Evolutionary conservation across 2,113 vertebrate species (phyloP), one percentile per base, ranked within the genome.

Genomic region (Oryzias woworae): DNA sequence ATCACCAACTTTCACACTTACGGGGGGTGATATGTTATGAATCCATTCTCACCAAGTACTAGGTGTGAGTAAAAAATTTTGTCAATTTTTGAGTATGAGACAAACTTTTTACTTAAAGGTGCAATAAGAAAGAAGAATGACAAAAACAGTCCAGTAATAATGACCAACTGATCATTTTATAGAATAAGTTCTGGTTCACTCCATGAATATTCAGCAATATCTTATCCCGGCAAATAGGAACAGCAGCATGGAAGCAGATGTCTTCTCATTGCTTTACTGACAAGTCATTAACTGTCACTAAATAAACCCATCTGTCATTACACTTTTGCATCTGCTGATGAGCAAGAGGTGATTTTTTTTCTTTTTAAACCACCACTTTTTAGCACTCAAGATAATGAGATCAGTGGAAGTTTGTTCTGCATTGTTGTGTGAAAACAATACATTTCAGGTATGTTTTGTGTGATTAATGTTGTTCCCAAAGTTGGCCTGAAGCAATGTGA

Each of bases 401-500:
- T 13, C 28, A 49, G 23, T 24, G 2, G 36, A 26, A 13, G 43
- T 7, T 17, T 48, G 24, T 20, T 44, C 5, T 44, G 14, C 13
- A 16, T 61, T 36, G 45, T 47, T 3, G 7, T 58, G 50, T 14
- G 17, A 58, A 14, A 51, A 71, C 4, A 42, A 4, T 42, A 14
- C 41, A 60, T 80, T 63, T 62, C n/a, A 65, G 13, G 4, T 36
- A 26, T 5, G 48, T 52, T 64, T 23, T 57, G 56, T 67, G 45
- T 48, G 54, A 77, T 83, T 74, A 68, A 54, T 23, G 53, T 20
- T 18, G 24, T 50, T 45, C 75, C 51, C 14, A 64, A 69, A 61
- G 53, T 46, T 58, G 48, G 60, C 53, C 7, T 5, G 20, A 20
- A 69, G 51, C 63, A 24, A 73, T 23, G 69, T 23, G 53, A 75